These are phyloP conservation scores for Artemia sp. DNA, from an alignment of 2,888 invertebrate species.

Conservation along the genomic window DNA sequence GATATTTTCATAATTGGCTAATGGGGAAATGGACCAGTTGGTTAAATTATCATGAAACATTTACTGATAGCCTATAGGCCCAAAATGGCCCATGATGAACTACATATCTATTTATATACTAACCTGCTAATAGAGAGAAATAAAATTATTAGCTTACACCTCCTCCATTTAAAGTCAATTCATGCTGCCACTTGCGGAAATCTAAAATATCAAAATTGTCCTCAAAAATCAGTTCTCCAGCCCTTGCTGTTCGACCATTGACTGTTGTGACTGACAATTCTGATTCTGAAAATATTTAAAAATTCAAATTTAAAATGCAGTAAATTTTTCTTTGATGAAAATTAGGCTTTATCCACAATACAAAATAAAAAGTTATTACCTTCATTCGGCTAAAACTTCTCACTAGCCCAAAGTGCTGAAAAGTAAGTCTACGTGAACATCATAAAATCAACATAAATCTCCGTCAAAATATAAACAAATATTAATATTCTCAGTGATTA, in stretches of 20 bases:
- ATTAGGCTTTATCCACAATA: too few species aligned
- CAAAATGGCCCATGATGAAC: background rate
- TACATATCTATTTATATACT: background rate
- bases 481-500: too few species aligned
- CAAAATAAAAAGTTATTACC: too few species aligned
- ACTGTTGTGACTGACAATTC: constrained; percentile 24
- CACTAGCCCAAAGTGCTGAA: too few species aligned
- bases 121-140: constrained; percentile 15
- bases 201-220: constrained; percentile 45
- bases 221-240: constrained; percentile 43
- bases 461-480: too few species aligned
- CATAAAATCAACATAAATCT: too few species aligned
- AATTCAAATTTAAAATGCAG: background rate
- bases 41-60: too few species aligned
- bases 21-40: too few species aligned
- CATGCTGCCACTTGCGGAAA: constrained; percentile 45
- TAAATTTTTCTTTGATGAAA: too few species aligned
- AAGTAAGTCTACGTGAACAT: too few species aligned
- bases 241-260: constrained; percentile 33
- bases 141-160: constrained; percentile 38
- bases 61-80: background rate
- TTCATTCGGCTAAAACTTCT: too few species aligned
- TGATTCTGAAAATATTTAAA: background rate
- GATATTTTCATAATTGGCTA: too few species aligned
- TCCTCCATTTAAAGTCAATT: constrained; percentile 44